Evolutionary conservation across 1,140 invertebrate genomes (phyloP), one percentile per base, ranked within the genome.

Genomic region (Chrysomallon squamiferum): DNA sequence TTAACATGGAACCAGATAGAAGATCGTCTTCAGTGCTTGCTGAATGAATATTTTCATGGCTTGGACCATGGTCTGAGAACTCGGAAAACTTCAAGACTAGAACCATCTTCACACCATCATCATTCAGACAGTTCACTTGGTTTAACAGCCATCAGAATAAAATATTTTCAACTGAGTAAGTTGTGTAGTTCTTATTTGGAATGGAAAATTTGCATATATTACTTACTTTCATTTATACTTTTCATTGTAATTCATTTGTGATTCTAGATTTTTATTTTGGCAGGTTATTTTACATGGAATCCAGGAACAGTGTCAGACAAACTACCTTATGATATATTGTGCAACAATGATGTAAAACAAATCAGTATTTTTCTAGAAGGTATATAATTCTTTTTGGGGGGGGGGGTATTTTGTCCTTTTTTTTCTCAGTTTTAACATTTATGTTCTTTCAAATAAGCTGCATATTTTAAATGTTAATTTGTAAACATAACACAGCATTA

Each of bases 121-220:
- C 64, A 66, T 11, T 47, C 59, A 11, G 59, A 68, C 18, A 82
- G 76, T 58, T 74, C 76, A 3, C 65, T 84, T 11, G 83, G 78
- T 9, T 65, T 84, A 20, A 69, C 66, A 27, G 60, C 69, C 3
- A 57, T 72, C 20, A 76, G 74, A 66, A 74, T 84, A 61, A 75
- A 72, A 50, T 61, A 71, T 20, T 81, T 72, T 68, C 73, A 72
- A 59, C 74, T 84, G 63, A 80, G 82, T 84, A 62, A 65, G 73
- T 61, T n/a, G 6, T n/a, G n/a, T n/a, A 27, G 22, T 38, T 5
- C 35, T 38, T 15, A 38, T 38, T n/a, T n/a, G n/a, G n/a, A n/a
- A n/a, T n/a, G n/a, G n/a, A n/a, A n/a, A n/a, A n/a, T n/a, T n/a
- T n/a, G n/a, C n/a, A n/a, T n/a, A n/a, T n/a, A n/a, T n/a, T n/a